phyloP scores from a whole-genome alignment of 2,113 vertebrate genomes.

The Oreochromis spilurus region DNA sequence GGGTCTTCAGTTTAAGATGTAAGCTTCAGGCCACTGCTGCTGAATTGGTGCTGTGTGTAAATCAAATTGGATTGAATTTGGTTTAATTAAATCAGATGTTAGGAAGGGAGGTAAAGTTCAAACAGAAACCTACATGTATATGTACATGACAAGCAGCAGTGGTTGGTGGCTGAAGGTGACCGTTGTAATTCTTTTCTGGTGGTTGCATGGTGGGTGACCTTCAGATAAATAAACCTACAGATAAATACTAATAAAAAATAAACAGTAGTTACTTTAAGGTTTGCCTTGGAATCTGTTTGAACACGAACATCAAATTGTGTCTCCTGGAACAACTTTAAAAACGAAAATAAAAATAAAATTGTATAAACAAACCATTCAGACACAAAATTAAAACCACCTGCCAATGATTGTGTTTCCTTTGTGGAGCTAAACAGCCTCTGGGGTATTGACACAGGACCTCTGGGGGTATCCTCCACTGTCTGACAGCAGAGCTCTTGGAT shows the following conservation, averaged over 20 bases:
- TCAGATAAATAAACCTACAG: no score
- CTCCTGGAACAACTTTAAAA: not conserved
- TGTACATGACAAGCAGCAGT: not conserved
- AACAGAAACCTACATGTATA: not conserved
- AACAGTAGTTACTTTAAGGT: not conserved
- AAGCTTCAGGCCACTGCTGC: not conserved
- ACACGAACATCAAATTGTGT: rapidly evolving
- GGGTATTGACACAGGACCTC: rapidly evolving
- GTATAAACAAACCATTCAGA: not conserved
- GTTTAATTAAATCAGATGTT: not conserved
- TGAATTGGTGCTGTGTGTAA: not conserved
- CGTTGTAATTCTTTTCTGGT: not conserved
- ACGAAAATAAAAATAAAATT: not conserved
- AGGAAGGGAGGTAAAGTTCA: not conserved
- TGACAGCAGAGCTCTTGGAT: not conserved
- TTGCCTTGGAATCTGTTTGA: not conserved
- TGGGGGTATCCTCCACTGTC: not conserved
- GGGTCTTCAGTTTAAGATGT: not conserved
- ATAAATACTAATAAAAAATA: not conserved
- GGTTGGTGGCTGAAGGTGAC: not conserved
- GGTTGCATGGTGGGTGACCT: not conserved
- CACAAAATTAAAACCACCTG: not conserved
- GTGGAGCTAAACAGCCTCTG: not conserved
- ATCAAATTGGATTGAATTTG: not conserved
- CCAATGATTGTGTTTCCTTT: not conserved